A percentile compares a stretch with the other conserved stretches of the same genome.
These are phyloP conservation scores for Cosmia pyralina DNA, from an alignment of 2,888 invertebrate species.

Conservation along the genomic window DNA sequence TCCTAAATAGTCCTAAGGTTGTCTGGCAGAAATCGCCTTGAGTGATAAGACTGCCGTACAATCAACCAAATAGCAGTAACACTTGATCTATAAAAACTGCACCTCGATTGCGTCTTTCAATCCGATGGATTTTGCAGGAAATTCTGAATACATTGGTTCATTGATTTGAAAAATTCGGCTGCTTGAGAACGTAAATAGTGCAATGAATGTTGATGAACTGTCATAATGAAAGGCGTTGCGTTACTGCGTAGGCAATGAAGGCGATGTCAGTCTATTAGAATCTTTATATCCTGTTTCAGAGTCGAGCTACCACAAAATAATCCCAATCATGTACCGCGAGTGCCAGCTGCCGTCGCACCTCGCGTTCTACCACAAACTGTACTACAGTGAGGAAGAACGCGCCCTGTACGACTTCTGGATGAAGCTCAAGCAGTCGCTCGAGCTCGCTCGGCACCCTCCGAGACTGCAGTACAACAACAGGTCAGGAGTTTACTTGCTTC, in stretches of 20 bases:
- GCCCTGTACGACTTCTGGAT: conserved; percentile 92
- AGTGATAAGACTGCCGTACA: not conserved
- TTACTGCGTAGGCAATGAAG: no score
- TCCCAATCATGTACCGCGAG: conserved; percentile 92
- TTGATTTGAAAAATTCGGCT: no score
- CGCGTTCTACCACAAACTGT: conserved; percentile 91
- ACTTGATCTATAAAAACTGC: not conserved
- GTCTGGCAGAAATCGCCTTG: not conserved
- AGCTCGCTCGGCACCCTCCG: conserved; percentile 45
- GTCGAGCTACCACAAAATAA: conserved; percentile 90
- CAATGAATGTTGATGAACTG: no score
- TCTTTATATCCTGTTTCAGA: conserved; percentile 52
- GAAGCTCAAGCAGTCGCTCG: conserved; percentile 90
- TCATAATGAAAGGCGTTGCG: no score
- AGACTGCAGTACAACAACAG: conserved; percentile 47
- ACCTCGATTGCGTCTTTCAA: no score
- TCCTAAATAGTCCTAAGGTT: not conserved
- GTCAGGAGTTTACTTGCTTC: conserved; percentile 13
- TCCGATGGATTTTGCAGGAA: no score
- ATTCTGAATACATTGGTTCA: no score
- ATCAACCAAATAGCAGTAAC: not conserved
- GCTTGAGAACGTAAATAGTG: no score
- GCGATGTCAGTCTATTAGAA: no score
- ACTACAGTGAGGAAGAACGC: conserved; percentile 83
- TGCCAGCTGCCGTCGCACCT: conserved; percentile 92